A percentile compares a stretch with the other conserved stretches of the same genome.
These are phyloP conservation scores for Cydia fagiglandana DNA, from an alignment of 1,140 invertebrate genomes.

Conservation along the genomic window DNA sequence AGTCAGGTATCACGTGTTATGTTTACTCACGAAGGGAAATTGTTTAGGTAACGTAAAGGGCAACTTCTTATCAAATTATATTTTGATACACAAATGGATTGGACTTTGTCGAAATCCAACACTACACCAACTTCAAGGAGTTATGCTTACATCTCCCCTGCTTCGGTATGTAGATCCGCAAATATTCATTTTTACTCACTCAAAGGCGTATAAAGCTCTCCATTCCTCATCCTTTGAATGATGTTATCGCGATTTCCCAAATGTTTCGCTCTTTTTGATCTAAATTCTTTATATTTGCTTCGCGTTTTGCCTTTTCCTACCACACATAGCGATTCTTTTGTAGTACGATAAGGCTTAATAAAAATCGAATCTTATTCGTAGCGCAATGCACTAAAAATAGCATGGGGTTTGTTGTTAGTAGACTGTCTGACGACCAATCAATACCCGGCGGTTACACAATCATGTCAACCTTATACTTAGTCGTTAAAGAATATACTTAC, in stretches of 20 bases:
- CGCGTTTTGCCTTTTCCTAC: constrained; percentile 55
- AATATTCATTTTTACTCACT: constrained; percentile 56
- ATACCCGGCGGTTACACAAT: constrained; percentile 25
- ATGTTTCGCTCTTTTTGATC: constrained; percentile 72
- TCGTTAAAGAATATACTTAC: neutral
- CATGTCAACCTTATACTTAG: constrained; percentile 15
- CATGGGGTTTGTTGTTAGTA: constrained; percentile 28
- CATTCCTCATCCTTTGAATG: constrained; percentile 70
- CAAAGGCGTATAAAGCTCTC: constrained; percentile 66
- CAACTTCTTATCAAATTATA: constrained; percentile 6
- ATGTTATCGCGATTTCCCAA: constrained; percentile 70
- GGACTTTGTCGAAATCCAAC: constrained; percentile 28
- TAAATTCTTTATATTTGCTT: constrained; percentile 69
- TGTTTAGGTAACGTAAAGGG: neutral
- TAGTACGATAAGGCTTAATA: constrained; percentile 54
- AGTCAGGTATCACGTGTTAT: no score
- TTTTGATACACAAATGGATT: constrained; percentile 27
- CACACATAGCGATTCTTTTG: constrained; percentile 69
- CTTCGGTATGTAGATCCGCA: constrained; percentile 43
- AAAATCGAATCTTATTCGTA: constrained; percentile 56
- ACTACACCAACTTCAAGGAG: constrained; percentile 31
- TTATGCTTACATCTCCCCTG: constrained; percentile 22
- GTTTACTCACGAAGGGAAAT: neutral
- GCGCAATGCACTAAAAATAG: constrained; percentile 42
- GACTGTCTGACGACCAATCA: constrained; percentile 24